Conservation (phyloP, 2,113 vertebrate species). For the Oriolus oriolus region DNA sequence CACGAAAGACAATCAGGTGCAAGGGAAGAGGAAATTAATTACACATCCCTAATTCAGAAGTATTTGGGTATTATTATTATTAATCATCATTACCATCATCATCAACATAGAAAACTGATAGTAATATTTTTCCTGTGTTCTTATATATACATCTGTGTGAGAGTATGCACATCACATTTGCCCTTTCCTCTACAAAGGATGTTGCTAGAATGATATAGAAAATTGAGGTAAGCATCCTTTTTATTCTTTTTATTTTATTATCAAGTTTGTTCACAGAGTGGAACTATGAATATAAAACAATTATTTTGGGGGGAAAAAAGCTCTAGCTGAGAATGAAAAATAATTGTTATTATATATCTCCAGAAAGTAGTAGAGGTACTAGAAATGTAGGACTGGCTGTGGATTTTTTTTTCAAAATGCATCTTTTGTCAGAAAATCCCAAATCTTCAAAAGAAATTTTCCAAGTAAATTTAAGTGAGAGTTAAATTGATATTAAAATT, state of each 20-base stretch:
- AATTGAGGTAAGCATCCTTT: not conserved
- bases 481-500: not conserved
- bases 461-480: not conserved
- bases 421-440: not conserved
- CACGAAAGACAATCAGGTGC: not conserved
- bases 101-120: not conserved
- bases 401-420: not conserved
- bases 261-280: not conserved
- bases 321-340: not conserved
- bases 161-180: not conserved
- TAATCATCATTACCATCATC: not conserved
- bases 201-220: not conserved
- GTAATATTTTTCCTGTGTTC: not conserved
- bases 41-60: not conserved
- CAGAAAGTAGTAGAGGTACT: not conserved
- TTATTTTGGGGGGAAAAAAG: fast-evolving
- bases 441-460: not conserved
- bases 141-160: not conserved
- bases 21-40: not conserved
- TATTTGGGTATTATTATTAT: not conserved
- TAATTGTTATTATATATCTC: not conserved
- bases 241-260: not conserved
- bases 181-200: not conserved
- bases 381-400: not conserved
- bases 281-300: not conserved